Conservation (phyloP, 2,113 vertebrate genomes). For the Tringa solitaria region DNA sequence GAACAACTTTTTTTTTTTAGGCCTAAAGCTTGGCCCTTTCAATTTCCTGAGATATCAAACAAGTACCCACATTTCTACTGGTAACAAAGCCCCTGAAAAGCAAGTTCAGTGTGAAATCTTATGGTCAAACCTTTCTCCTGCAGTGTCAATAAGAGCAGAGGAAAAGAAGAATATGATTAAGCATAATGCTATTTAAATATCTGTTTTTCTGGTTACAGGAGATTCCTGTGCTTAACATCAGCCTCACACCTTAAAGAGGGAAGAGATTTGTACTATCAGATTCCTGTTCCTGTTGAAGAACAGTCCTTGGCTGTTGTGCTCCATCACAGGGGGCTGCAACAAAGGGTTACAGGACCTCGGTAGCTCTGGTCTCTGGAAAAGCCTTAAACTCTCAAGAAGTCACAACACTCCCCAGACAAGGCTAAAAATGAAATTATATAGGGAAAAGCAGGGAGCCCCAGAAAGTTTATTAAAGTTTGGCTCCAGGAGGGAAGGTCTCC, state of each 20-base stretch:
- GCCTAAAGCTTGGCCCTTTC: background rate
- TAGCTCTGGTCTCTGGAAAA: background rate
- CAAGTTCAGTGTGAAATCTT: background rate
- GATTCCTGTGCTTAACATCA: background rate
- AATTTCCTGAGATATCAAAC: background rate
- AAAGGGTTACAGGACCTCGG: accelerated
- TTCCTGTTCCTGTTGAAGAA: background rate
- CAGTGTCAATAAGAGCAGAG: background rate
- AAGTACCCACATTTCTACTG: background rate
- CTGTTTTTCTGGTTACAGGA: background rate
- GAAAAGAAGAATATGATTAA: background rate
- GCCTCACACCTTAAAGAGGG: background rate
- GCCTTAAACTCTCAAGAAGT: background rate
- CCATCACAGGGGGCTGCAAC: background rate
- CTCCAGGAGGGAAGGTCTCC: background rate
- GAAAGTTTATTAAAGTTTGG: background rate
- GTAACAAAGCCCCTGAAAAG: background rate
- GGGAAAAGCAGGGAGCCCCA: background rate
- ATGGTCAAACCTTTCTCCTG: background rate
- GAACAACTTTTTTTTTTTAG: background rate
- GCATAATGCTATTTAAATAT: background rate
- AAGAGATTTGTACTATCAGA: background rate
- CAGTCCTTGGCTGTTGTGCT: background rate
- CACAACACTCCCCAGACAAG: background rate
- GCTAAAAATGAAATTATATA: background rate